Base-by-base conservation (phyloP, 1,140 invertebrate species). In the Heliconius hewitsoni region DNA sequence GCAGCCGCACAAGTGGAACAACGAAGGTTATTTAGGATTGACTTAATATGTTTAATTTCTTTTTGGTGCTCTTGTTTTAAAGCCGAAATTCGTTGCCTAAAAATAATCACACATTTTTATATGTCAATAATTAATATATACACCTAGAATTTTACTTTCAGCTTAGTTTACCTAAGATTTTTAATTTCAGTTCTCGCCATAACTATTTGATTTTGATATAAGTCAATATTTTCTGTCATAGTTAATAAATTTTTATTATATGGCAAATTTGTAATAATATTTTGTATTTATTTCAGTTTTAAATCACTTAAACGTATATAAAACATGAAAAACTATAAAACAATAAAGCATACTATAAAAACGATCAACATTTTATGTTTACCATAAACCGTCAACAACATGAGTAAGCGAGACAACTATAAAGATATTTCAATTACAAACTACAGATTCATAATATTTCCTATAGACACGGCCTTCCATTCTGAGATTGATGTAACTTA, bases 151-250 rank as follows among this genome's bases (percentile, higher is more conserved):
- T 16, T 27, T 13, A 70, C 27, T 27, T 71, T 42, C 71, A 46
- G n/a, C 39, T 71, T 60, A 78, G 42, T 46, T 52, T 74, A 81
- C 93, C 93, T 88, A 71, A 94, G 84, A 79, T 94, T 94, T 83
- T 89, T 94, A 72, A 94, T 92, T 88, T 94, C 93, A 5, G 91
- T 91, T 82, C 93, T 85, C 71, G 93, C 91, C 81, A 90, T 82
- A 71, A 86, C 75, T 83, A 94, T 90, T 82, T 94, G 93, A 76
- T 88, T 88, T 39, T 84, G 81, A 81, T 89, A 93, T 83, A 87
- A 80, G 73, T 93, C 89, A 71, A 90, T 77, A 81, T 86, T 89
- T 79, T 89, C 87, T 39, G 86, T 83, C 89, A 92, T 91, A 81
- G 83, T 88, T 55, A 76, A 57, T 27, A 70, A 18, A 34, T 46